Base-by-base conservation (phyloP, 2,113 vertebrate species). In the Lophochroa leadbeateri region DNA sequence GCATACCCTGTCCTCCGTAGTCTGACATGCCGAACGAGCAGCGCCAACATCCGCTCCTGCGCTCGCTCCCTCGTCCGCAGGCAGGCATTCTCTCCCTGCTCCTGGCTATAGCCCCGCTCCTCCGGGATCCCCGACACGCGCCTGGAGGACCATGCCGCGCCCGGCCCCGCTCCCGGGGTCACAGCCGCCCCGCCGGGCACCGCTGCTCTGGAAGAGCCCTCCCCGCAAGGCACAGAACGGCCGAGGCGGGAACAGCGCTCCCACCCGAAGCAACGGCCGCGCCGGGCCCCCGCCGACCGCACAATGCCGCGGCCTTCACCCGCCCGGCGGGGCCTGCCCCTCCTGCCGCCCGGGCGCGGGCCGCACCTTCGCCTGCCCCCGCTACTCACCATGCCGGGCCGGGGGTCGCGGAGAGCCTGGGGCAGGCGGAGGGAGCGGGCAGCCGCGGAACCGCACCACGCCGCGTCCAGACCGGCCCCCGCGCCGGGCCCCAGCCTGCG, bases 21-120 rank as follows among this genome's bases (percentile, higher is more conserved):
- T 2, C 2, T 3, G 67, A 10, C 11, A 3, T 1, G 17, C 10
- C 1, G 4, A 17, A 12, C 2, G 4, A 31, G 27, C 76, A 52
- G 52, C 9, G 6, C 35, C 69, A 37, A 0, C 3, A 2, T n/a
- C 6, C 24, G 3, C 6, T 31, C 19, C 71, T 4, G 18, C 28
- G 5, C 33, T 89, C 53, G 1, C 44, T 25, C 10, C 49, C 35
- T 3, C 4, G 20, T 33, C 46, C 64, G 60, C 50, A 0, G 49
- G 33, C 74, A 23, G 64, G 16, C 6, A 18, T 2, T 23, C 35
- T 50, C 49, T 4, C 8, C 5, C 35, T 1, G 60, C 46, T 39
- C 11, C 70, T 7, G 23, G 2, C 12, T 2, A 31, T 44, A 24
- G 1, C 3, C 14, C 5, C 17, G 1, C 27, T 29, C 11, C 44